Percentiles rank a stretch among this genome's conserved stretches.
These are phyloP conservation scores for Luidia sarsii DNA, from an alignment of 53 echinoderm and acorn worm species.

Conservation along the genomic window DNA sequence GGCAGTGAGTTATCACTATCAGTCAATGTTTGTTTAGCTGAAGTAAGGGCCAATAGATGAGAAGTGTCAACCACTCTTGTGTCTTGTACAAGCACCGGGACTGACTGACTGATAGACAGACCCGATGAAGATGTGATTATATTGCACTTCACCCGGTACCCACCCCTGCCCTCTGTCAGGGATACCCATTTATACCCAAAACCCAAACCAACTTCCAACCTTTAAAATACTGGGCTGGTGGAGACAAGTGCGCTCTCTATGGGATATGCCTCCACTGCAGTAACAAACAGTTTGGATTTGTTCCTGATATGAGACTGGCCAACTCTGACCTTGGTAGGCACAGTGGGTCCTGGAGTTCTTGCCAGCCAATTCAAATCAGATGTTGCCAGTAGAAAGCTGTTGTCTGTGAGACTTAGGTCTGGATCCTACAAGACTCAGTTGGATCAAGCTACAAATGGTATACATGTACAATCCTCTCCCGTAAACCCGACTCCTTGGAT, in stretches of 20 bases:
- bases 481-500: too few relatives aligned
- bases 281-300: background rate
- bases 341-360: too few relatives aligned
- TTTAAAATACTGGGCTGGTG: background rate
- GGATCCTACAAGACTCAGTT: too few relatives aligned
- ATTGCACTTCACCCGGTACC: background rate
- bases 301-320: background rate
- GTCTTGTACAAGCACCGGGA: background rate
- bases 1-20: conserved; percentile 43
- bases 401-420: too few relatives aligned
- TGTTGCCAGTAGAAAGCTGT: too few relatives aligned
- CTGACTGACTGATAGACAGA: conserved; percentile 1
- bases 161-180: background rate
- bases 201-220: background rate
- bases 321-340: background rate
- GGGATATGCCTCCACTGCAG: background rate
- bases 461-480: too few relatives aligned
- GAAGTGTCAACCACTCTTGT: background rate
- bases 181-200: background rate
- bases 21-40: conserved; percentile 56
- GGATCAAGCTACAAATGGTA: too few relatives aligned
- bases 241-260: background rate
- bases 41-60: conserved; percentile 40
- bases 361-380: too few relatives aligned
- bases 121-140: background rate